Conservation (phyloP, 1,140 invertebrate genomes). For the Eueides isabella region DNA sequence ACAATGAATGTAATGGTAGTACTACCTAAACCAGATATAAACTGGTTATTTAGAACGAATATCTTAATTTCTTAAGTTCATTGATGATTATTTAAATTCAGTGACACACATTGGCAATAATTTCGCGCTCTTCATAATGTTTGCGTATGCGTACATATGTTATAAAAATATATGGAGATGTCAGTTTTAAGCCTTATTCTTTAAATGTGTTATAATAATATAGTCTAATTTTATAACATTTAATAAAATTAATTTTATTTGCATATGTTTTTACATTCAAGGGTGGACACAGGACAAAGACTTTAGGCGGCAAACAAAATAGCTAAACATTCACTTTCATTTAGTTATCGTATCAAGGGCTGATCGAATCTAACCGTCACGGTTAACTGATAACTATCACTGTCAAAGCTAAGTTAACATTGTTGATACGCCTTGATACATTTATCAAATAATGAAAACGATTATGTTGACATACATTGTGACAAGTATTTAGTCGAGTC, state of each 20-base stretch:
- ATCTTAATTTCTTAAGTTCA: not conserved
- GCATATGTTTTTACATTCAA: not conserved
- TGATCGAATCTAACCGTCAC: not conserved
- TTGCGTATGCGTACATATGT: not conserved
- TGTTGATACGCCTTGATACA: not conserved
- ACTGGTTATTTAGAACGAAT: not conserved
- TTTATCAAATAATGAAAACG: not conserved
- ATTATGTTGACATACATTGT: slow-evolving; percentile 3
- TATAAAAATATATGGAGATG: not conserved
- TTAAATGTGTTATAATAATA: not conserved
- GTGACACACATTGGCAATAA: not conserved
- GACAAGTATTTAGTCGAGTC: not conserved
- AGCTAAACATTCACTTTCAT: slow-evolving; percentile 3
- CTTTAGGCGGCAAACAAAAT: not conserved
- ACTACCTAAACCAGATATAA: not conserved
- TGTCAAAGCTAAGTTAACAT: slow-evolving; percentile 8
- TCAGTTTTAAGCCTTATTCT: not conserved
- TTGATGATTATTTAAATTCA: not conserved
- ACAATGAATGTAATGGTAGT: not conserved
- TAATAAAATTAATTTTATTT: not conserved
- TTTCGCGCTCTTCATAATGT: not conserved
- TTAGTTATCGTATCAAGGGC: not conserved
- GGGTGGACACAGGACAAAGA: not conserved
- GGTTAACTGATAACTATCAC: slow-evolving; percentile 6
- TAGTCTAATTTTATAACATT: not conserved